phyloP scores from a whole-genome alignment of 2,888 invertebrate species.

The Ichneumoninae sp. region DNA sequence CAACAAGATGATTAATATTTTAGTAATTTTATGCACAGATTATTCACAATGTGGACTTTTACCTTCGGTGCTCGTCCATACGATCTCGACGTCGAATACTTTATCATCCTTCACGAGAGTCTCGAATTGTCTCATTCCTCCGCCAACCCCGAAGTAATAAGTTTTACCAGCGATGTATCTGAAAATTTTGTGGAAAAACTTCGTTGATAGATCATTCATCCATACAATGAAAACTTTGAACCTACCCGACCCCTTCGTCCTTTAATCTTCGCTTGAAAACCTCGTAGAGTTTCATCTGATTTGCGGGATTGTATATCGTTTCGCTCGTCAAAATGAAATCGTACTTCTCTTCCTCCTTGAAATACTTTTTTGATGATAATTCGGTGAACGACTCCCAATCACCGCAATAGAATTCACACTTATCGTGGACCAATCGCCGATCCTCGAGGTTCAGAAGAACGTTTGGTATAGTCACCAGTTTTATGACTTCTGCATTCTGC shows the following conservation, averaged over 20 bases:
- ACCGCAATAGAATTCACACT: conserved; percentile 87
- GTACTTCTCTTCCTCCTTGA: conserved; percentile 86
- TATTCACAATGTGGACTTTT: neutral
- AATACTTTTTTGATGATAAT: conserved; percentile 79
- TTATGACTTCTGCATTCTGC: conserved; percentile 94
- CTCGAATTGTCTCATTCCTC: conserved; percentile 92
- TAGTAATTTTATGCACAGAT: neutral
- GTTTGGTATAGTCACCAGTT: conserved; percentile 93
- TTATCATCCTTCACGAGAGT: conserved; percentile 86
- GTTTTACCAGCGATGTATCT: conserved; percentile 94
- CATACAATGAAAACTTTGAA: conserved; percentile 16
- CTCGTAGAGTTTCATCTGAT: conserved; percentile 91
- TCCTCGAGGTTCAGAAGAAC: conserved; percentile 88
- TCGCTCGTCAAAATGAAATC: conserved; percentile 96
- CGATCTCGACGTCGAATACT: conserved; percentile 85
- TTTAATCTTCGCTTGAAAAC: conserved; percentile 88
- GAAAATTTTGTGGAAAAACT: conserved; percentile 39
- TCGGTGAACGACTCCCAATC: conserved; percentile 89
- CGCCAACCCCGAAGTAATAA: conserved; percentile 98
- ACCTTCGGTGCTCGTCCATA: conserved; percentile 89
- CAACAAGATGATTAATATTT: neutral
- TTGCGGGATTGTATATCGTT: conserved; percentile 94
- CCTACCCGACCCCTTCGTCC: conserved; percentile 87
- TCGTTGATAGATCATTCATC: conserved; percentile 2
- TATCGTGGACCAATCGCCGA: conserved; percentile 78